These are phyloP conservation scores for Drosophila prostipennis DNA, from an alignment of 2,888 invertebrate genomes.

Conservation along the genomic window DNA sequence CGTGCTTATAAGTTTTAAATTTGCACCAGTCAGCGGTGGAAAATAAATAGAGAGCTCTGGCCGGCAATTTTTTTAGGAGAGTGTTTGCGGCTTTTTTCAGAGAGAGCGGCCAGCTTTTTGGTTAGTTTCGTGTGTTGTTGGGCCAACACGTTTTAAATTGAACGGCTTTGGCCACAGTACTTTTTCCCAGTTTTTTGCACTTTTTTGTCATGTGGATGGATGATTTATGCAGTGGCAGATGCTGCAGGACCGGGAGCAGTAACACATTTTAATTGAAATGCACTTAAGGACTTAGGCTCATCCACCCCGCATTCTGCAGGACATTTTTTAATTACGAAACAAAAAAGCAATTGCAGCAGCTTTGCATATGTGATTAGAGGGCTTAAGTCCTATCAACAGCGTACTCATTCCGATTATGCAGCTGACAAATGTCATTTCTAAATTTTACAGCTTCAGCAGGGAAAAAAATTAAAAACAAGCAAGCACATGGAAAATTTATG, in stretches of 20 bases:
- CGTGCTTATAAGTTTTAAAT: constrained; percentile 78
- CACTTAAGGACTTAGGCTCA: constrained; percentile 67
- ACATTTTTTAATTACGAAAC: constrained; percentile 40
- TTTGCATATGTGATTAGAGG: constrained; percentile 41
- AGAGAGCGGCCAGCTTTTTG: constrained; percentile 19
- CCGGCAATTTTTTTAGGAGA: constrained; percentile 15
- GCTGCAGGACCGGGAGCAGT: constrained; percentile 16
- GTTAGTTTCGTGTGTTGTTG: constrained; percentile 50
- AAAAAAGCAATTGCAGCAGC: not conserved
- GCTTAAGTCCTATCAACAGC: constrained; percentile 16
- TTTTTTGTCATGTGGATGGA: constrained; percentile 27
- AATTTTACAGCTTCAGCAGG: constrained; percentile 29
- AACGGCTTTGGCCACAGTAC: constrained; percentile 52
- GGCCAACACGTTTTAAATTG: constrained; percentile 72
- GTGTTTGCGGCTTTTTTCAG: constrained; percentile 15
- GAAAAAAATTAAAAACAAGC: constrained; percentile 24
- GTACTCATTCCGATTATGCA: constrained; percentile 32
- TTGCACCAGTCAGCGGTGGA: constrained; percentile 40
- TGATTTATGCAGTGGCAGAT: constrained; percentile 67
- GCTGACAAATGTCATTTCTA: constrained; percentile 49
- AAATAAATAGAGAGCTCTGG: constrained; percentile 21
- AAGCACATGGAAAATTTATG: constrained; percentile 56
- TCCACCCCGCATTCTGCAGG: not conserved
- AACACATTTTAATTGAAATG: constrained; percentile 68
- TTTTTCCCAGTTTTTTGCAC: not conserved